Percentiles rank a stretch among this genome's conserved stretches.
phyloP scores from a whole-genome alignment of 2,888 invertebrate species.

The Macropis europaea region DNA sequence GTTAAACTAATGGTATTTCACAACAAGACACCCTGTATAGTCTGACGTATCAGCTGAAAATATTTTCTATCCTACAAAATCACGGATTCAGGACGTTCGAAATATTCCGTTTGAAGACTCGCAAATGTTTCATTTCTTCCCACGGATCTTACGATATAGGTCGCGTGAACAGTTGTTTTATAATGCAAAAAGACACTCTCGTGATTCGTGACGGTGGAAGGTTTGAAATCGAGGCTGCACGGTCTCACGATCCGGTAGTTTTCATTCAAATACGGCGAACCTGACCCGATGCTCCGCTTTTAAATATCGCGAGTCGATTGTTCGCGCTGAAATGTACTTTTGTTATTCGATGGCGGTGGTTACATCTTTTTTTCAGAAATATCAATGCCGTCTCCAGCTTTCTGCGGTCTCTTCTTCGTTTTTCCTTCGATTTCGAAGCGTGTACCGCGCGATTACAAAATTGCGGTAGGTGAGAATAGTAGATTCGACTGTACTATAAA shows the following conservation, averaged over 20 bases:
- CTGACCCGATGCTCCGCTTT: conserved; percentile 19
- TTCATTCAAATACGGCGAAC: conserved; percentile 11
- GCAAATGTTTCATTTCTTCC: background rate
- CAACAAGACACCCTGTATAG: too few species aligned
- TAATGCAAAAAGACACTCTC: background rate
- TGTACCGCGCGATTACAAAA: background rate
- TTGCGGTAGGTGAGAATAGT: too few species aligned
- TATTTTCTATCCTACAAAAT: too few species aligned
- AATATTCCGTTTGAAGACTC: background rate
- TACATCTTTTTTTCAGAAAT: background rate
- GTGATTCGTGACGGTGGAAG: conserved; percentile 5
- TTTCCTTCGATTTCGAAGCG: background rate
- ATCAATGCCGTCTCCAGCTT: background rate
- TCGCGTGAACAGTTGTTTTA: background rate
- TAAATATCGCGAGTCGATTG: conserved; percentile 17
- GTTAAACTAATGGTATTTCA: too few species aligned
- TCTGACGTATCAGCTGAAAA: too few species aligned
- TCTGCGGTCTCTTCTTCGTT: background rate
- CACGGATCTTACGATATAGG: background rate
- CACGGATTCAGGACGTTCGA: too few species aligned
- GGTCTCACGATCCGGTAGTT: background rate
- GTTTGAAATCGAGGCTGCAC: background rate
- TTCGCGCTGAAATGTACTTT: background rate
- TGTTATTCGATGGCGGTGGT: background rate
- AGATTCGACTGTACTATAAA: too few species aligned